Evolutionary conservation across 2,888 invertebrate species (phyloP).

Genomic region (Eupeodes latifasciatus): DNA sequence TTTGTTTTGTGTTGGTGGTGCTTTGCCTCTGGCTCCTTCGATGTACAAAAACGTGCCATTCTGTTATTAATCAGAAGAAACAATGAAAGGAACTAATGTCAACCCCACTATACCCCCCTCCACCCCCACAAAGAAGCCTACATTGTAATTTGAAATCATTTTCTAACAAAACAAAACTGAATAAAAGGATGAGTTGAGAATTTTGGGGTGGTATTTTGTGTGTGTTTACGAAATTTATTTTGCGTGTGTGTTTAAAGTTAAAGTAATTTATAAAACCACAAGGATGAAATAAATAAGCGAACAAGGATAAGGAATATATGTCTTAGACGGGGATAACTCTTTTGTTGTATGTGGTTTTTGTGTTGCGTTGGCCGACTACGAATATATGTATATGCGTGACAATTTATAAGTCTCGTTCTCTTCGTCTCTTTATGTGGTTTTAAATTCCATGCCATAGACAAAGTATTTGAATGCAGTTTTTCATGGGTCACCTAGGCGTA

Average conservation of each 20-base stretch:
- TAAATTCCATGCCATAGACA: not conserved
- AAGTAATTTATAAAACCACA: slow-evolving; percentile 14
- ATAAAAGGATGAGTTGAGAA: not conserved
- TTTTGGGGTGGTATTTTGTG: not conserved
- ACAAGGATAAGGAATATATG: not conserved
- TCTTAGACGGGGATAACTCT: not conserved
- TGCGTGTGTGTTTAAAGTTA: slow-evolving; percentile 10
- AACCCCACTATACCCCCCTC: not conserved
- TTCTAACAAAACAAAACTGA: not conserved
- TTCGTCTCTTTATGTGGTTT: slow-evolving; percentile 1
- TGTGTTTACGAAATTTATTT: not conserved
- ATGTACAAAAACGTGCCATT: slow-evolving; percentile 46
- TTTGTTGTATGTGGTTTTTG: not conserved
- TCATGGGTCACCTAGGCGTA: slow-evolving; percentile 13
- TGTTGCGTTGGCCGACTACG: slow-evolving; percentile 16
- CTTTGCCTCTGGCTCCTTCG: not conserved
- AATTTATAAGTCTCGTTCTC: not conserved
- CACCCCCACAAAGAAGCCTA: not conserved
- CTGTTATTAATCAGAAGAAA: slow-evolving; percentile 69
- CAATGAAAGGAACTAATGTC: slow-evolving; percentile 52
- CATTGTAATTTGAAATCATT: slow-evolving; percentile 28
- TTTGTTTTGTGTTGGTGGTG: slow-evolving; percentile 4
- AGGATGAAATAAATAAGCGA: slow-evolving; percentile 23
- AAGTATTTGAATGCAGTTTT: slow-evolving; percentile 14
- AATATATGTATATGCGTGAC: not conserved